Evolutionary conservation across 53 echinoderm and acorn worm species (phyloP), one percentile per base, ranked within the genome.

Genomic region (Henricia sp.): DNA sequence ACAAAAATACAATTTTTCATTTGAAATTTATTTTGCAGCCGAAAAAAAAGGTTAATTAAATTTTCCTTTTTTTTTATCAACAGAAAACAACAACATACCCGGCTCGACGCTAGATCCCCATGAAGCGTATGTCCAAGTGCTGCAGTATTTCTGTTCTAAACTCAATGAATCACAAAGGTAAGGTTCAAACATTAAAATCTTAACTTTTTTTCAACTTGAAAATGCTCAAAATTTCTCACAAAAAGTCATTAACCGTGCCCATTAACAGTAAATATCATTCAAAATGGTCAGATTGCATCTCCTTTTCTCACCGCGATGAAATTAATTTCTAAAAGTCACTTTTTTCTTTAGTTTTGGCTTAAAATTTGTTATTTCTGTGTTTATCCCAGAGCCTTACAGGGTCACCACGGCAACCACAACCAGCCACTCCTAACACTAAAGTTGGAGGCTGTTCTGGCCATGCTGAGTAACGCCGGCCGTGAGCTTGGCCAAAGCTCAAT

Each of bases 371-470:
- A 6, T 60, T 6, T 12, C 33, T 67, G 5, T 33, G 38, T 67
- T 13, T 67, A 4, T 14, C 5, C 5, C 44, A 83, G 83, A 68
- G 68, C 41, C 17, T 70, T 67, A 30, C 36, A 68, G 28, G 83
- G 69, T 67, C 39, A 84, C 60, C 72, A 68, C 33, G 26, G 89
- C 56, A 58, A 55, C 16, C 91, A 90, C 29, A 90, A 86, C 25
- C 90, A 94, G 52, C 85, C 89, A 0, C 90, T 92, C 10, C 52
- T 97, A 69, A 94, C 92, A 10, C 71, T 97, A 34, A 85, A 94
- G 52, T 60, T 97, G 52, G 97, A 97, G 70, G 88, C 92, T 2
- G 92, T 97, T 39, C 72, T 94, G 24, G 85, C 94, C 19, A 91
- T 92, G 78, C 71, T 97, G 41, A 88, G 83, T 44, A 94, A 94